phyloP scores from a whole-genome alignment of 1,140 invertebrate genomes.

The Phthorimaea operculella region DNA sequence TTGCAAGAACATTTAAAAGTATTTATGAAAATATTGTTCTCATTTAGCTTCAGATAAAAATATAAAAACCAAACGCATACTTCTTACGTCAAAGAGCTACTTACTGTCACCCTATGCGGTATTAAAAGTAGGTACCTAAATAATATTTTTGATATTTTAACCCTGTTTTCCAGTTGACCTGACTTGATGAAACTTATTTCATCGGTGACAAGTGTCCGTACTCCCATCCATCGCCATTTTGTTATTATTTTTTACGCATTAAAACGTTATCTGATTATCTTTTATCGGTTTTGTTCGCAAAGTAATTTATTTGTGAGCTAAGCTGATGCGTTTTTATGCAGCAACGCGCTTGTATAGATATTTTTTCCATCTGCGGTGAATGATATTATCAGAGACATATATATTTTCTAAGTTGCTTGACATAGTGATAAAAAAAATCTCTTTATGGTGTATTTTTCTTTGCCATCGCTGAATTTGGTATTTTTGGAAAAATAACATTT shows the following conservation, averaged over 20 bases:
- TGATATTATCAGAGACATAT: too few species aligned
- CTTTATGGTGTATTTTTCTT: too few species aligned
- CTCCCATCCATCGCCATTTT: constrained; percentile 34
- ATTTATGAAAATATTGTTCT: too few species aligned
- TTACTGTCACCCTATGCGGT: too few species aligned
- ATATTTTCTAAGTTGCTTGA: neutral
- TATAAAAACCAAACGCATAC: too few species aligned
- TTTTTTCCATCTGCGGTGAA: too few species aligned
- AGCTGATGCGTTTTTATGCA: constrained; percentile 54
- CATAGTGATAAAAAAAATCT: too few species aligned
- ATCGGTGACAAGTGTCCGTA: constrained; percentile 31
- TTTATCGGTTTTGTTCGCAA: constrained; percentile 30
- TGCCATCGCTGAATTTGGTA: neutral
- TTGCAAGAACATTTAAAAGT: too few species aligned
- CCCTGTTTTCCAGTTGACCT: neutral
- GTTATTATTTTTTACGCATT: constrained; percentile 37
- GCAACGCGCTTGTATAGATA: constrained; percentile 24
- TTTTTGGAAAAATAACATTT: neutral
- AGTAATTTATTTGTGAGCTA: constrained; percentile 41
- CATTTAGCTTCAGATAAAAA: too few species aligned
- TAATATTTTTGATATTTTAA: neutral
- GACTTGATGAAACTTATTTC: neutral
- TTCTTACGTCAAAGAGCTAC: too few species aligned
- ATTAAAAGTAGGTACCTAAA: too few species aligned
- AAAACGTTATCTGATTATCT: constrained; percentile 61